Evolutionary conservation across 2,113 vertebrate species (phyloP).

Genomic region (Paradoxurus hermaphroditus): DNA sequence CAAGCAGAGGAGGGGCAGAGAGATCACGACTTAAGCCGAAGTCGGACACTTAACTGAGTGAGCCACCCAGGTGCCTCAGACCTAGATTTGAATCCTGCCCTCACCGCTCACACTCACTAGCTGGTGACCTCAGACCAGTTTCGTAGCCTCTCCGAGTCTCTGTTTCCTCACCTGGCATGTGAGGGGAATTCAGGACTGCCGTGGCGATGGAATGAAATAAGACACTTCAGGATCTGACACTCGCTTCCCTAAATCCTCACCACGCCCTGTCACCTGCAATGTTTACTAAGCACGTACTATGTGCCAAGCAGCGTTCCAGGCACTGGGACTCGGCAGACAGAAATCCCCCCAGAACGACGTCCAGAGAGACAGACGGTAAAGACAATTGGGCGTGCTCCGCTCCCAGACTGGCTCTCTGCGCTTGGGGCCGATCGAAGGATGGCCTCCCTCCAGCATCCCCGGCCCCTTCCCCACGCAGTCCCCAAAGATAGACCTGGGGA

Average conservation of each 20-base stretch:
- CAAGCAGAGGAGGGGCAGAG: too few relatives aligned
- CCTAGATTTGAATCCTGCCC: not conserved
- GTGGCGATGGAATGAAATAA: too few relatives aligned
- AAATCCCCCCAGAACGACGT: not conserved
- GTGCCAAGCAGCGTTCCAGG: not conserved
- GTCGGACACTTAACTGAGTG: too few relatives aligned
- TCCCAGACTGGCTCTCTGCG: not conserved
- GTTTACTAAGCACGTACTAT: not conserved
- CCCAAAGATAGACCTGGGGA: not conserved
- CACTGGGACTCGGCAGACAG: too few relatives aligned
- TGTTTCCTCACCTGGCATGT: not conserved
- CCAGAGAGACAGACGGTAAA: not conserved
- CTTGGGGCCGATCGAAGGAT: not conserved
- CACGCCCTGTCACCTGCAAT: not conserved
- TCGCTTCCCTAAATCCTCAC: rapidly evolving
- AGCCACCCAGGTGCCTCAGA: not conserved
- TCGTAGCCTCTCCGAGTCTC: not conserved
- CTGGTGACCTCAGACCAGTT: not conserved
- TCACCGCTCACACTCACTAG: not conserved
- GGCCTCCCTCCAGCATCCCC: not conserved
- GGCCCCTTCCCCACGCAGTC: not conserved
- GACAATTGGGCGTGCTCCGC: not conserved
- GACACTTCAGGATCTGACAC: rapidly evolving
- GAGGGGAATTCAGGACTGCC: rapidly evolving
- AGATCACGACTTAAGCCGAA: too few relatives aligned